Percentiles rank a stretch among this genome's conserved stretches.
phyloP scores from a whole-genome alignment of 2,797 vertebrate genomes.

The Sorex maritimensis region DNA sequence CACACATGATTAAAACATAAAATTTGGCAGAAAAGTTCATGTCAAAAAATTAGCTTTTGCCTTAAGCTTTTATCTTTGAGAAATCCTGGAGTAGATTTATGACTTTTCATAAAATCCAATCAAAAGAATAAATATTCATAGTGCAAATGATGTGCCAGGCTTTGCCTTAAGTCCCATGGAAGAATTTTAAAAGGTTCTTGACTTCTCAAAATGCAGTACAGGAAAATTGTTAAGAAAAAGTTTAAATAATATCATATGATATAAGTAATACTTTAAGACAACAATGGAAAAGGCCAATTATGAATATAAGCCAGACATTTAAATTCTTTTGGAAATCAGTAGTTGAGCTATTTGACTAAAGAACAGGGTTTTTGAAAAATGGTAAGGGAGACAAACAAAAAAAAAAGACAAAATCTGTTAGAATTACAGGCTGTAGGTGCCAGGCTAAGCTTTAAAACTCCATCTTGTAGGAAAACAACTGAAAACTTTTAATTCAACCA shows the following conservation, averaged over 20 bases:
- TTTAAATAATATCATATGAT: constrained; percentile 47
- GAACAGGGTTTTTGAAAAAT: constrained; percentile 40
- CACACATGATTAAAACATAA: constrained; percentile 47
- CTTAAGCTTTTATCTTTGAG: constrained; percentile 18
- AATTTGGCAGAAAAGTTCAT: constrained; percentile 8
- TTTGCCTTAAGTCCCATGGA: constrained; percentile 45
- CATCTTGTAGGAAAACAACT: constrained; percentile 7
- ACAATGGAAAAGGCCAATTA: background rate
- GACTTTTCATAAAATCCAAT: constrained; percentile 50
- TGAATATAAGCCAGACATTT: constrained; percentile 19
- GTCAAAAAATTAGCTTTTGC: constrained; percentile 30
- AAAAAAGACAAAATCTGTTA: constrained; percentile 44
- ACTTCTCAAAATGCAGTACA: constrained; percentile 43
- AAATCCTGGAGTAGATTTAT: constrained; percentile 56
- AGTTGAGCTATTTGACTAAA: constrained; percentile 10
- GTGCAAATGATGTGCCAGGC: background rate
- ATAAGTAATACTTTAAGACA: constrained; percentile 22
- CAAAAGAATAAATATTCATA: constrained; percentile 65
- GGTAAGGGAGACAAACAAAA: background rate
- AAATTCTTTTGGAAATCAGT: constrained; percentile 40
- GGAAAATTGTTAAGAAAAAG: constrained; percentile 45
- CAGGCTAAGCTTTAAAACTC: constrained; percentile 41
- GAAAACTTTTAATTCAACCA: constrained; percentile 23
- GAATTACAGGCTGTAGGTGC: background rate
- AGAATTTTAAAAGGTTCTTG: constrained; percentile 13